A percentile compares a stretch with the other conserved stretches of the same genome.
phyloP scores from a whole-genome alignment of 2,888 invertebrate species.

The Osmoderma eremita region DNA sequence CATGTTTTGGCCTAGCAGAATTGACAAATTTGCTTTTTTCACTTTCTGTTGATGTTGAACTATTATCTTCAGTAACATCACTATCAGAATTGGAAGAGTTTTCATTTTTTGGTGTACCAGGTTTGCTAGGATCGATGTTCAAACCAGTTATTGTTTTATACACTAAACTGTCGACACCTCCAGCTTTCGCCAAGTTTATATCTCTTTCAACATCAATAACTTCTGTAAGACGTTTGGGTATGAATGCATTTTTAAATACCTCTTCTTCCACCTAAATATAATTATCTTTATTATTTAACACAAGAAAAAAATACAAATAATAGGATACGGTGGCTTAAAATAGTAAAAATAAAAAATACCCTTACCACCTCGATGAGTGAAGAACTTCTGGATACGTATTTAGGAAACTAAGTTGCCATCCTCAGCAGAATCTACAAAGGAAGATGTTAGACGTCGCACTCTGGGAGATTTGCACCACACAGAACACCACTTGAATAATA shows the following conservation, averaged over 20 bases:
- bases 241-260: conserved; percentile 92
- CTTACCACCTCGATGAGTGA: too few relatives aligned
- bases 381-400: too few relatives aligned
- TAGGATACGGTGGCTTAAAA: too few relatives aligned
- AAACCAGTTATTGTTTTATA: conserved; percentile 90
- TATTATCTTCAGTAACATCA: conserved; percentile 50
- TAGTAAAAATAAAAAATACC: too few relatives aligned
- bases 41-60: conserved; percentile 56
- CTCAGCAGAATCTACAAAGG: too few relatives aligned
- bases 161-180: conserved; percentile 76
- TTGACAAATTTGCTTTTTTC: conserved; percentile 70
- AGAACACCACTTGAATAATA: too few relatives aligned
- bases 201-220: conserved; percentile 89
- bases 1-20: conserved; percentile 78
- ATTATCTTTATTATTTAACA: not conserved
- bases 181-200: conserved; percentile 80
- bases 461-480: too few relatives aligned
- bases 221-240: conserved; percentile 92
- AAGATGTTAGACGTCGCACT: too few relatives aligned
- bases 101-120: conserved; percentile 74
- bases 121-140: conserved; percentile 80
- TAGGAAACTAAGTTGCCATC: too few relatives aligned
- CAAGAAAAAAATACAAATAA: too few relatives aligned
- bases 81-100: conserved; percentile 42
- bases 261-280: conserved; percentile 78